Evolutionary conservation across 2,888 invertebrate genomes (phyloP).

Genomic region (Gnatocerus cornutus): DNA sequence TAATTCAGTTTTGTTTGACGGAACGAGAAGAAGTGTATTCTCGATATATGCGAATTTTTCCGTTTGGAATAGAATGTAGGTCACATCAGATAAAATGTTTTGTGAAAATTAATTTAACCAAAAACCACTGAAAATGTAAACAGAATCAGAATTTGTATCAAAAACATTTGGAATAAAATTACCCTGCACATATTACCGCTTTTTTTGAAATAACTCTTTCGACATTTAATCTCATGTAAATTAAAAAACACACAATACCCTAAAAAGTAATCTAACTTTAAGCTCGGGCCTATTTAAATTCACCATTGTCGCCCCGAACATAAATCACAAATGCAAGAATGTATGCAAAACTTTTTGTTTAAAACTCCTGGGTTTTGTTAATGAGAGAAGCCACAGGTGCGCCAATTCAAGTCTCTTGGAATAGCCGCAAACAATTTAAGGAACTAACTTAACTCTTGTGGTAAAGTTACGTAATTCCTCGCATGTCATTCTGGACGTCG

Average conservation of each 20-base stretch:
- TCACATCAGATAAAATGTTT: no score
- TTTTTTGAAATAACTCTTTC: no score
- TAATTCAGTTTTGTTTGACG: no score
- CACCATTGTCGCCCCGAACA: background rate
- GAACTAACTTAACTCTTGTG: slow-evolving; percentile 8
- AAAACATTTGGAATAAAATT: no score
- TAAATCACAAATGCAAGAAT: background rate
- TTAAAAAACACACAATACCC: slow-evolving; percentile 6
- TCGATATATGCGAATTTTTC: no score
- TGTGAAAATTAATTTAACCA: no score
- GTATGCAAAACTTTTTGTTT: background rate
- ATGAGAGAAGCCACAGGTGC: slow-evolving; percentile 24
- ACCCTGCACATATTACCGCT: no score
- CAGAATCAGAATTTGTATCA: no score
- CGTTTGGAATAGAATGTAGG: no score
- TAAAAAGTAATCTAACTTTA: slow-evolving; percentile 21
- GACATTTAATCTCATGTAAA: background rate
- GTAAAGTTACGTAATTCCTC: slow-evolving; percentile 11
- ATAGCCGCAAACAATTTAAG: slow-evolving; percentile 21
- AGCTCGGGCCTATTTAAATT: background rate
- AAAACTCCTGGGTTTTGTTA: slow-evolving; percentile 21
- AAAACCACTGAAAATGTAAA: no score
- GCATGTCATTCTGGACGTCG: background rate
- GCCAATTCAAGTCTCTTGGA: background rate
- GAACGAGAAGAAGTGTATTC: no score